These are phyloP conservation scores for Dicyrtomina minuta DNA, from an alignment of 2,888 invertebrate species.

Conservation along the genomic window DNA sequence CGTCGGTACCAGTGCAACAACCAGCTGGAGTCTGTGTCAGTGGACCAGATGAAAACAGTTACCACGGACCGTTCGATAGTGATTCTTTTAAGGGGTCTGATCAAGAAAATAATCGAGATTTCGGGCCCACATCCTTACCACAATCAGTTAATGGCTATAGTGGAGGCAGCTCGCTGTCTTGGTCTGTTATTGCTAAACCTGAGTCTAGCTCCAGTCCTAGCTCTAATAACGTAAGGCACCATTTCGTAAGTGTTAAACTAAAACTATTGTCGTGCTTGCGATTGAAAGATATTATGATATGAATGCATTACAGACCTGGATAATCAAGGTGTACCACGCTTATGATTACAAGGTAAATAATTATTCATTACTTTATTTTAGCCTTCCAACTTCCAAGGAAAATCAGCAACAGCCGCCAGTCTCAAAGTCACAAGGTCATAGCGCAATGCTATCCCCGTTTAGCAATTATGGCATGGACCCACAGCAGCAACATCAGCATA, in stretches of 20 bases:
- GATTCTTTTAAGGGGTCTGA: conserved; percentile 44
- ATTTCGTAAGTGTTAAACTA: too few relatives aligned
- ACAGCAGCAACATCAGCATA: conserved; percentile 23
- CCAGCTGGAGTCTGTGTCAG: neutral
- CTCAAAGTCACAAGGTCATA: conserved; percentile 40
- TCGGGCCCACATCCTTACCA: conserved; percentile 31
- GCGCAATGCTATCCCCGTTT: conserved; percentile 41
- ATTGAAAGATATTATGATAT: too few relatives aligned
- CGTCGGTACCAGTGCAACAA: conserved; percentile 45
- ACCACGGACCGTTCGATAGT: conserved; percentile 41
- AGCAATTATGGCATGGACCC: too few relatives aligned
- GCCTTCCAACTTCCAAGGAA: too few relatives aligned
- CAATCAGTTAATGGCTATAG: conserved; percentile 44
- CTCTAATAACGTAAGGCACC: conserved; percentile 42
- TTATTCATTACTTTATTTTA: too few relatives aligned
- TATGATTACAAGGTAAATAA: too few relatives aligned
- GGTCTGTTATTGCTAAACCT: conserved; percentile 52
- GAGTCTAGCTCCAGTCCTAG: conserved; percentile 50
- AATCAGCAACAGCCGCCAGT: conserved; percentile 19
- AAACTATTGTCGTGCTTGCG: too few relatives aligned
- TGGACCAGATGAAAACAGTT: conserved; percentile 40
- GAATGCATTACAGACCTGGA: too few relatives aligned
- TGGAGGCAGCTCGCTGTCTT: conserved; percentile 38
- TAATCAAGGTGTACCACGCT: too few relatives aligned
- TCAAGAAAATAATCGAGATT: conserved; percentile 39